Evolutionary conservation across 2,888 invertebrate species (phyloP).

Genomic region (Lymantria monacha): DNA sequence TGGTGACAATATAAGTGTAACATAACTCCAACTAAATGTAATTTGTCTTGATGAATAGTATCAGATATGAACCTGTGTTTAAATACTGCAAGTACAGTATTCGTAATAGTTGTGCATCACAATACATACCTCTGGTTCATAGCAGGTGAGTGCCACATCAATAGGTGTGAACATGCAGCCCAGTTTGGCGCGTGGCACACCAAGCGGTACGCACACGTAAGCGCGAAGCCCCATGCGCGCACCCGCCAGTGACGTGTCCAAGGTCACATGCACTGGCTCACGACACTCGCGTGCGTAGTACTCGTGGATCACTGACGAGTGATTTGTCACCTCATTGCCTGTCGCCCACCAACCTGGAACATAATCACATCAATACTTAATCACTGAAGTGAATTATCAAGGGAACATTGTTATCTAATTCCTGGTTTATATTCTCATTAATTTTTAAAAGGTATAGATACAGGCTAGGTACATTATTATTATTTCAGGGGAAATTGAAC

Average conservation of each 20-base stretch:
- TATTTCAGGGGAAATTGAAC: too few species aligned
- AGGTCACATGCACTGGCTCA: constrained; percentile 96
- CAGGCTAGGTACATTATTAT: too few species aligned
- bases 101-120: not conserved
- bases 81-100: too few species aligned
- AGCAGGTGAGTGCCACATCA: constrained; percentile 92
- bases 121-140: constrained; percentile 92
- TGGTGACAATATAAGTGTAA: too few species aligned
- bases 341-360: constrained; percentile 97
- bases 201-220: constrained; percentile 95
- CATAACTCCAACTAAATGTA: too few species aligned
- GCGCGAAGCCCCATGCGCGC: constrained; percentile 96
- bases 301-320: constrained; percentile 98
- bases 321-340: constrained; percentile 97
- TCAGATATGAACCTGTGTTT: too few species aligned
- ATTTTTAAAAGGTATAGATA: too few species aligned
- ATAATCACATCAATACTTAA: not conserved
- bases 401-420: too few species aligned
- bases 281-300: constrained; percentile 97
- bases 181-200: constrained; percentile 95
- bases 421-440: too few species aligned
- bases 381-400: too few species aligned
- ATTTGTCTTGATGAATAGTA: too few species aligned
- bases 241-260: constrained; percentile 94
- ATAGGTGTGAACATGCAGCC: constrained; percentile 99